Evolutionary conservation across 2,888 invertebrate species (phyloP).

Genomic region (Acanthosoma haemorrhoidale): DNA sequence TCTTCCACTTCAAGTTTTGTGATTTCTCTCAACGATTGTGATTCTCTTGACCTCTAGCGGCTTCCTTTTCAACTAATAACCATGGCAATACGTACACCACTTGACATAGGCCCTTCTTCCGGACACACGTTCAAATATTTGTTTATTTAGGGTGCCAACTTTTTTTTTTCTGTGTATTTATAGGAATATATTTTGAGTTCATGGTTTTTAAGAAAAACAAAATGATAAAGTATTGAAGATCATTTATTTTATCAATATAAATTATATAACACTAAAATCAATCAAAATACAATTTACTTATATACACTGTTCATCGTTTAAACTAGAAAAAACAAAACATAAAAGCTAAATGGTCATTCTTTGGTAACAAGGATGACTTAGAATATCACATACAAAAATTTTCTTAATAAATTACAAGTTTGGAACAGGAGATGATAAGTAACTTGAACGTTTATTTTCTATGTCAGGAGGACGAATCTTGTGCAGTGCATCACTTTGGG

Average conservation of each 20-base stretch:
- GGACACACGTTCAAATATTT: no score
- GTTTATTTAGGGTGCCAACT: no score
- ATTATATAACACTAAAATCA: not conserved
- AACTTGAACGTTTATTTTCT: conserved; percentile 39
- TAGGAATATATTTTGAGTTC: no score
- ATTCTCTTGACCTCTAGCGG: no score
- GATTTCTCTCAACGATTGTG: no score
- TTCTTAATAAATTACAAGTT: conserved; percentile 26
- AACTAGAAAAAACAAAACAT: not conserved
- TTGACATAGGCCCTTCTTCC: no score
- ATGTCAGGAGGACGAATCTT: conserved; percentile 39
- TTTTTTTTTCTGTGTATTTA: no score
- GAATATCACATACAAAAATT: conserved; percentile 19
- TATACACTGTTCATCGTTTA: not conserved
- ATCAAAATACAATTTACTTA: not conserved
- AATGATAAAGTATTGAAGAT: no score
- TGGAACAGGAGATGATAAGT: conserved; percentile 35
- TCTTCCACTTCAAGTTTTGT: no score
- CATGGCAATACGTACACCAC: no score
- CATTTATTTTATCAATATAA: not conserved
- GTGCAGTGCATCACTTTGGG: conserved; percentile 53
- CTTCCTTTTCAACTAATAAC: no score
- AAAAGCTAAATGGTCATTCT: conserved; percentile 21
- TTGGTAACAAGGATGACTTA: conserved; percentile 32
- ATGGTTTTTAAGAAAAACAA: no score